Base-by-base conservation (phyloP, 1,140 invertebrate genomes). In the Coptotermes formosanus region DNA sequence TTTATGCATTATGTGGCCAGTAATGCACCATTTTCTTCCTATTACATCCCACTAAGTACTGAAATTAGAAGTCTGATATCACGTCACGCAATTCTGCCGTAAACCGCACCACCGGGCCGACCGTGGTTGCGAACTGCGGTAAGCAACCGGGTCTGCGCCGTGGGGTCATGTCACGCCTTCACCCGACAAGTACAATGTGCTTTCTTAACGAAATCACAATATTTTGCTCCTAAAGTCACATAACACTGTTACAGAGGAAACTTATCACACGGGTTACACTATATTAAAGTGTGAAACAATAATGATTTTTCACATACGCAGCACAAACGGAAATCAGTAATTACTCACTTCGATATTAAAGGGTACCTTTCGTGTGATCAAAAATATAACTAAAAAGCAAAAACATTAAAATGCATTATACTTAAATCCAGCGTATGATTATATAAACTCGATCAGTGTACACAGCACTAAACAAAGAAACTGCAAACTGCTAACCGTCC, bases 81-180 rank as follows among this genome's bases (percentile, higher is more conserved):
- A 30, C n/a, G n/a, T n/a, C 19, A 75, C 64, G 64, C 64, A 30
- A 75, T 21, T 30, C 64, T n/a, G n/a, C 25, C 64, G 59, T 64
- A 1, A 64, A 19, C 59, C 64, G n/a, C 7, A 30, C n/a, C 64
- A 75, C 6, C 64, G 64, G n/a, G 2, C 59, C 75, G 85, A 86
- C 87, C 86, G 86, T 85, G 87, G 87, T 88, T 85, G 86, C 86
- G 87, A 88, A 85, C 85, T 87, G 86, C 85, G 86, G 82, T 75
- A 30, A 32, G 43, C 32, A 64, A 43, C 19, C 12, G 55, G 55
- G 38, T 64, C 43, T 32, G n/a, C 23, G 84, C 55, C 55, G 45
- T 43, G 84, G 64, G 64, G n/a, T 75, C 64, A 30, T 45, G 59
- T 38, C 11, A 43, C 30, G 81, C 30, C 44, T 82, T 81, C 6